Base-by-base conservation (phyloP, 2,113 vertebrate genomes). In the Tretioscincus oriximinensis region DNA sequence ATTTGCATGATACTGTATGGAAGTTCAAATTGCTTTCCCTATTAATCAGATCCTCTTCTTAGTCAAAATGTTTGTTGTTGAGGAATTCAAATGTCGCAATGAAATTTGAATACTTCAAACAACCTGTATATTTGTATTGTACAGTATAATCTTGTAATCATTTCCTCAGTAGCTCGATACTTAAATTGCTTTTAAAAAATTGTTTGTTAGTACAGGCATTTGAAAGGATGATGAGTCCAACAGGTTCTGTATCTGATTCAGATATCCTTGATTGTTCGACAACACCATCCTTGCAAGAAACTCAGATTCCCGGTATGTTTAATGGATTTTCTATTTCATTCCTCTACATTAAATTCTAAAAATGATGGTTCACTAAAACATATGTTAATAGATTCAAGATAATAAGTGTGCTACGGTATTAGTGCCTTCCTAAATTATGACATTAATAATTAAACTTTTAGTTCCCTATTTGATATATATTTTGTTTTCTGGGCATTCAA, bases 141-240 rank as follows among this genome's bases (percentile, higher is more conserved):
- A 58, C 14, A 18, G 54, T 16, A 18, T 58, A 18, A 58, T 58
- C 18, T 58, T 58, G 12, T 58, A 58, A 4, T 58, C 12, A 18
- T 58, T 58, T 58, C 54, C 54, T 18, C 54, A 58, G 18, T 58
- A 58, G 54, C 14, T 58, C 69, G 20, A 76, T 21, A 47, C 8
- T 76, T 69, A 81, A 49, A 70, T 41, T 58, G 12, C 54, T 61
- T 24, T 63, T 31, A 12, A 47, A 41, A 81, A 61, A 88, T 83
- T 77, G 28, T 81, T 83, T 92, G 86, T 86, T 88, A 99, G 98
- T 96, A 90, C 97, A 97, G 94, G 97, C 97, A 87, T 95, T 98
- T 93, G 96, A 98, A 94, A 97, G 96, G 93, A 99, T 98, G 98
- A 98, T 99, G 98, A 98, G 95, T 93, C 97, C 97, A 81, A 96